phyloP scores from a whole-genome alignment of 2,797 vertebrate species.

The Schizopygopsis pylzovi region DNA sequence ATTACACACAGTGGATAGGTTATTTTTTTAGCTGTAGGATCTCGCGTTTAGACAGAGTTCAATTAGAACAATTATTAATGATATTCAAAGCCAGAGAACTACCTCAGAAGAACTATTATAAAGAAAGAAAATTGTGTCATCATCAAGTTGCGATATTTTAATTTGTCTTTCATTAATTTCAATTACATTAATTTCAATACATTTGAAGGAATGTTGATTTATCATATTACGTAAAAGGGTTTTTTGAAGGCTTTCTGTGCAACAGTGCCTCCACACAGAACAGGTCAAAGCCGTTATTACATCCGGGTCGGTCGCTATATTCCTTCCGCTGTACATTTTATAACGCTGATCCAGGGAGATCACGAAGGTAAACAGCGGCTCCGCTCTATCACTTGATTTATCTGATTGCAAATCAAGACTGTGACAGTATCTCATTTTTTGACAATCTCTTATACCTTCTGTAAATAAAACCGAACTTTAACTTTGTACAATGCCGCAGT shows the following conservation, averaged over 20 bases:
- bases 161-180: background rate
- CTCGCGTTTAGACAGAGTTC: too few species aligned
- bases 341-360: conserved; percentile 47
- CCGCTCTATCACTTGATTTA: background rate
- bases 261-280: background rate
- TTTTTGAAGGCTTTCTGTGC: too few species aligned
- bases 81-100: background rate
- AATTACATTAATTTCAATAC: background rate
- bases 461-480: background rate
- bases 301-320: conserved; percentile 36
- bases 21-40: too few species aligned
- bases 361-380: conserved; percentile 43
- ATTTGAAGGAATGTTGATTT: background rate
- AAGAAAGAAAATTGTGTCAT: background rate
- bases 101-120: background rate
- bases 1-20: background rate
- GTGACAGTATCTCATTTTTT: background rate
- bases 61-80: background rate
- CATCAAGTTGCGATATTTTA: background rate
- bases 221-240: too few species aligned
- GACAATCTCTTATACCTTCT: background rate
- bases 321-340: conserved; percentile 49
- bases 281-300: background rate
- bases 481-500: background rate
- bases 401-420: background rate